Base-by-base conservation (phyloP, 1,140 invertebrate genomes). In the Epicauta chinensis region DNA sequence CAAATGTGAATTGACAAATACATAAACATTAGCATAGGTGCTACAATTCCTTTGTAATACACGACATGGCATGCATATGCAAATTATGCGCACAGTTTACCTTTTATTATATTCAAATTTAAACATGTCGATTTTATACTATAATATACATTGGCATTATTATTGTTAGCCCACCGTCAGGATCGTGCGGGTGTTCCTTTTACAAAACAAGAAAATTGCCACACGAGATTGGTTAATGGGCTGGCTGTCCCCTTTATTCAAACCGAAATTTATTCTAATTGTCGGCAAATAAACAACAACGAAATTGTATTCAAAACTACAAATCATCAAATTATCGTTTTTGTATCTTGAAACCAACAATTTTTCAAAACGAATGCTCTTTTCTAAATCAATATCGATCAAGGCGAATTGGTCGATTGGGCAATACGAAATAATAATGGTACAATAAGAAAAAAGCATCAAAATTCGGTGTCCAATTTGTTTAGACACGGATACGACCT, bases 71-170 rank as follows among this genome's bases (percentile, higher is more conserved):
- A 42, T 40, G 54, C 42, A 47, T 56, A 52, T 51, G 43, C 44
- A 55, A 55, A 55, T 51, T 23, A 16, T 23, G 23, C 14, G 29
- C 43, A 14, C 34, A 39, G 29, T 51, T 41, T 36, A 43, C 43
- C 32, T 56, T 51, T 56, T 51, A 56, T 52, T 51, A 56, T 51
- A 52, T 56, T 56, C 39, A 37, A 56, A 52, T 49, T 45, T 15
- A 35, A 29, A 23, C 23, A 23, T 23, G 23, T 23, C 23, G 23
- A 23, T 7, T 23, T 23, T 23, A 23, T 23, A 23, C 23, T 23
- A 23, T 23, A 5, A 2, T 23, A 23, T 23, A 23, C 7, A 23
- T 2, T 23, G 7, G 4, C 4, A 2, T 7, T 23, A 23, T 23
- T 23, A 23, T 23, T 23, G 7, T 23, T 23, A 6, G 40, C 38